phyloP scores from a whole-genome alignment of 2,797 vertebrate genomes.

The Schizopygopsis malacanthus region DNA sequence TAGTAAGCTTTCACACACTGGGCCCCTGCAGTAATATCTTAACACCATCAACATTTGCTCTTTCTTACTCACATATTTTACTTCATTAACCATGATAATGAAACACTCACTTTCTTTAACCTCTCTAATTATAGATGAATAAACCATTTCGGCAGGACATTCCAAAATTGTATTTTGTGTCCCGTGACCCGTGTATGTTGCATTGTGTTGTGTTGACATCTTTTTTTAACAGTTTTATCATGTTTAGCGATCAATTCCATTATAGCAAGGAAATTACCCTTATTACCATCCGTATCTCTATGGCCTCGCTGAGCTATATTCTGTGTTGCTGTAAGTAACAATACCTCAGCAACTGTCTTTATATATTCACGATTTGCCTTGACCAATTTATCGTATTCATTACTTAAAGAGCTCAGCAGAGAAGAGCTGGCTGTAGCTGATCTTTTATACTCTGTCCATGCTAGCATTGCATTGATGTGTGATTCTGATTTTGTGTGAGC shows the following conservation, averaged over 20 bases:
- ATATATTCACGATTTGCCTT: too few relatives aligned
- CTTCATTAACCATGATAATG: not conserved
- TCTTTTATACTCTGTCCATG: not conserved
- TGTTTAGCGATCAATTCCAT: not conserved
- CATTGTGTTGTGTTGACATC: not conserved
- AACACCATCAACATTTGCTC: not conserved
- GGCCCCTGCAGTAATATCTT: not conserved
- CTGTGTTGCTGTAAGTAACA: too few relatives aligned
- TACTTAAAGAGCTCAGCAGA: too few relatives aligned
- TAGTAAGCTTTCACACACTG: too few relatives aligned
- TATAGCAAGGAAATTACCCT: too few relatives aligned
- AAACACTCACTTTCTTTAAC: not conserved
- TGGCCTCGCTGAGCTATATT: too few relatives aligned
- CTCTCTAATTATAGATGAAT: not conserved
- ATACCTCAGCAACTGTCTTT: too few relatives aligned
- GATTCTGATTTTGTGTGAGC: not conserved
- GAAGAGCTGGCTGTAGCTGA: too few relatives aligned
- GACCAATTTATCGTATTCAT: too few relatives aligned
- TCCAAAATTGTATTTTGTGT: not conserved
- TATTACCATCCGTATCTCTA: too few relatives aligned
- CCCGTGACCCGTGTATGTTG: not conserved
- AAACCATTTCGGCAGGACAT: not conserved
- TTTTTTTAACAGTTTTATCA: not conserved
- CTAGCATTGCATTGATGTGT: not conserved
- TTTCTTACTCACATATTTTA: not conserved